These are phyloP conservation scores for Drosophila quadrilineata DNA, from an alignment of 1,140 invertebrate genomes.

Conservation along the genomic window DNA sequence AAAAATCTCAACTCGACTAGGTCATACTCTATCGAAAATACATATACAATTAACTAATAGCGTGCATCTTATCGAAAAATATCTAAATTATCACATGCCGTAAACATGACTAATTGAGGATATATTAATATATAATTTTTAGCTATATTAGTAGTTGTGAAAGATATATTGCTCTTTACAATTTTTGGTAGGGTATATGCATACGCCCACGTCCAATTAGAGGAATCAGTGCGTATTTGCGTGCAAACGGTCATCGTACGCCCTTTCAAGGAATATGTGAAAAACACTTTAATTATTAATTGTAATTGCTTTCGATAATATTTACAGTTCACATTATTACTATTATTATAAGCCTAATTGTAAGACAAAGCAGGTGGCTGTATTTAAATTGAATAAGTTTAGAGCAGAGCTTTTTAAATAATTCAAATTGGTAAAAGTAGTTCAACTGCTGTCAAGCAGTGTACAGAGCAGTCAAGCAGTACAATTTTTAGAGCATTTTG, in stretches of 20 bases:
- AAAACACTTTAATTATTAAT: conserved; percentile 5
- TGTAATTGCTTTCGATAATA: conserved; percentile 20
- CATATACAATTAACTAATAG: neutral
- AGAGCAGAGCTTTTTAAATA: neutral
- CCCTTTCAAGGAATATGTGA: conserved; percentile 5
- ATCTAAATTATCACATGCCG: neutral
- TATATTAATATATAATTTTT: neutral
- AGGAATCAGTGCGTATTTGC: conserved; percentile 6
- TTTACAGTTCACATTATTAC: neutral
- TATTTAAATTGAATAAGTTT: neutral
- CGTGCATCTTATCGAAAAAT: neutral
- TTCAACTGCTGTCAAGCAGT: conserved; percentile 2
- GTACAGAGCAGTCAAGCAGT: neutral
- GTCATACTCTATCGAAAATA: neutral
- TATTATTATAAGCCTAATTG: neutral
- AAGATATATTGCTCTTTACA: too few relatives aligned
- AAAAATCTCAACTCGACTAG: neutral
- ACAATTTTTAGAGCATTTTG: neutral
- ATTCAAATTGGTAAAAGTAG: neutral
- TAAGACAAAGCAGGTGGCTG: too few relatives aligned
- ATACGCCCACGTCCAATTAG: neutral
- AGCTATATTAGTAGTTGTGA: too few relatives aligned
- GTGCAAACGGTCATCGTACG: conserved; percentile 53
- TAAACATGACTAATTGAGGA: neutral
- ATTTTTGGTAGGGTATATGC: neutral